Base-by-base conservation (phyloP, 1,140 invertebrate species). In the Cyrtorhinus lividipennis region DNA sequence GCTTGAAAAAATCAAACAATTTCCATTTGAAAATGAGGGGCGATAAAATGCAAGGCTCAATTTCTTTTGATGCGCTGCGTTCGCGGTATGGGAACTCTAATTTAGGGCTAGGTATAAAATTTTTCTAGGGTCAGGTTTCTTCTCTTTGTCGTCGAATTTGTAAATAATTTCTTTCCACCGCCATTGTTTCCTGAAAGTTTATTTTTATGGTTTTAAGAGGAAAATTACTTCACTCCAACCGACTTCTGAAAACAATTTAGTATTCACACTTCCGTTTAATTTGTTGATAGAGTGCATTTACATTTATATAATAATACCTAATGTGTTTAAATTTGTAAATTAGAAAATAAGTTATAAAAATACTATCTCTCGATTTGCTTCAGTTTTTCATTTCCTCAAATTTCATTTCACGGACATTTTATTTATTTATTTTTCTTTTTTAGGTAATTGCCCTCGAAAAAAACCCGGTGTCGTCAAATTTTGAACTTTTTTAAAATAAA, bases 291-390 rank as follows among this genome's bases (percentile, higher is more conserved):
- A 53, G 48, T 53, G 48, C 48, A 53, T 53, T 53, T 53, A 53
- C 48, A 53, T 53, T 53, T 15, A 53, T 53, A 53, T 53, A 20
- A 53, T 53, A 53, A 15, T 15, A 53, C 48, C 20, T 53, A 53
- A 53, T 53, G 48, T 53, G 48, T 53, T 53, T n/a, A n/a, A 53
- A 53, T 53, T 53, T 53, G 48, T 53, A 53, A 53, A 53, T 53
- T 53, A 53, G 48, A 53, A 53, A 10, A 53, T 53, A 53, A 53
- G 48, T 53, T 53, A 22, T 12, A 53, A 53, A 53, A 53, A 53
- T 38, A 38, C 30, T 38, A 38, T 38, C 15, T 38, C 30, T 38
- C 15, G 5, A 8, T 5, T 38, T 38, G 5, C 30, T 8, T 38
- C 5, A 38, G 5, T 8, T 38, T 38, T 8, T 38, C 30, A 5